These are phyloP conservation scores for Phalloptychus januarius DNA, from an alignment of 2,797 vertebrate species.

Conservation along the genomic window DNA sequence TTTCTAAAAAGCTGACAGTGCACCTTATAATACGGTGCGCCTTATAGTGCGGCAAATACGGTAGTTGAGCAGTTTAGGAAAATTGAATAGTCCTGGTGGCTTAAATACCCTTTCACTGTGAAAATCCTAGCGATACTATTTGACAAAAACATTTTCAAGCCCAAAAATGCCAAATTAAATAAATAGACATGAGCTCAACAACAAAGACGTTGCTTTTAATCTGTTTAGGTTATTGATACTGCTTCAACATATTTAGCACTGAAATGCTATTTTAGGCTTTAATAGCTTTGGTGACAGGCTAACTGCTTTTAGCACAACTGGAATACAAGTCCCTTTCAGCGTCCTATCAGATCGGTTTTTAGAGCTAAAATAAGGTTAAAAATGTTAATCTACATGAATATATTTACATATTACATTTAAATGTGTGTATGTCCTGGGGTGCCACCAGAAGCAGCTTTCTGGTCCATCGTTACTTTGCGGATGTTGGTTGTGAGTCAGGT, in stretches of 20 bases:
- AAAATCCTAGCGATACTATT: too few species aligned
- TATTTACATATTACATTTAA: too few species aligned
- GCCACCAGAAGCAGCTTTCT: background rate
- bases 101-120: too few species aligned
- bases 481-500: too few species aligned
- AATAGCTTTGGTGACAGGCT: background rate
- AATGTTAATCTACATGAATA: too few species aligned
- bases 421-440: fast-evolving
- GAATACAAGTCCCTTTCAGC: too few species aligned
- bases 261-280: background rate
- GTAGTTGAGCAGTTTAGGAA: too few species aligned
- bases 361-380: background rate
- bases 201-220: background rate
- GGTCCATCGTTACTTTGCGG: background rate
- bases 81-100: too few species aligned
- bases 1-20: too few species aligned
- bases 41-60: too few species aligned
- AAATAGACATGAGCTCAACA: background rate
- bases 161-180: background rate
- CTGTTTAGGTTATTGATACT: background rate
- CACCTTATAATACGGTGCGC: too few species aligned
- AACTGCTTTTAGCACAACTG: background rate
- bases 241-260: background rate
- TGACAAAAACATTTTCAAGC: background rate
- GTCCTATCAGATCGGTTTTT: background rate